These are phyloP conservation scores for Sylvilagus bachmani DNA, from an alignment of 2,113 vertebrate genomes.

Conservation along the genomic window DNA sequence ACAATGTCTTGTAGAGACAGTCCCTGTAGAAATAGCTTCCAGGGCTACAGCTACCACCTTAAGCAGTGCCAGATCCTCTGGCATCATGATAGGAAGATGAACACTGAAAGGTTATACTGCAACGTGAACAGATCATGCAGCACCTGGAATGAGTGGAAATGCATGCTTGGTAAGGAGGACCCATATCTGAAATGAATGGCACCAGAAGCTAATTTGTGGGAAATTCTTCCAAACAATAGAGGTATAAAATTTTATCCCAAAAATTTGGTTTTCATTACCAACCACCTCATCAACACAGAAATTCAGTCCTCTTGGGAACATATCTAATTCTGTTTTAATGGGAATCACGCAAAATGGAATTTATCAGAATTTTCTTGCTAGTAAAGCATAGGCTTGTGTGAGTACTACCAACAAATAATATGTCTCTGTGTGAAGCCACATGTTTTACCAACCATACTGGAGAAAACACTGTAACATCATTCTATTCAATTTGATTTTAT, in stretches of 20 bases:
- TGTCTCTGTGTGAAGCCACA: not conserved
- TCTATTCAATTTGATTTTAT: not conserved
- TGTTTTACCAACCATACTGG: not conserved
- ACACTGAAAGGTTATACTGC: not conserved
- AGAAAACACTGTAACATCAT: not conserved
- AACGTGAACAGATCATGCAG: not conserved
- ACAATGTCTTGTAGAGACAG: not conserved
- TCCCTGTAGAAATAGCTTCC: not conserved
- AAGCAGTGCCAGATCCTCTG: not conserved
- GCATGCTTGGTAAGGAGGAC: not conserved
- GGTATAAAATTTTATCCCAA: not conserved
- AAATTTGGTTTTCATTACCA: not conserved
- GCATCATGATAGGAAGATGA: not conserved
- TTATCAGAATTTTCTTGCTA: not conserved
- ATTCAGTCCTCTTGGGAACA: not conserved
- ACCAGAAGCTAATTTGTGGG: not conserved
- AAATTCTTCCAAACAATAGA: conserved; percentile 8
- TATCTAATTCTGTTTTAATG: not conserved
- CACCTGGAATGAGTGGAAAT: not conserved
- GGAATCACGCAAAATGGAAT: not conserved
- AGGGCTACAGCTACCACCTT: not conserved
- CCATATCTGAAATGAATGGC: not conserved
- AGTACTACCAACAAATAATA: not conserved
- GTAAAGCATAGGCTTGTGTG: not conserved
- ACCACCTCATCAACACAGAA: not conserved